These are phyloP conservation scores for Dynastes hyllus DNA, from an alignment of 2,888 invertebrate genomes.

Conservation along the genomic window DNA sequence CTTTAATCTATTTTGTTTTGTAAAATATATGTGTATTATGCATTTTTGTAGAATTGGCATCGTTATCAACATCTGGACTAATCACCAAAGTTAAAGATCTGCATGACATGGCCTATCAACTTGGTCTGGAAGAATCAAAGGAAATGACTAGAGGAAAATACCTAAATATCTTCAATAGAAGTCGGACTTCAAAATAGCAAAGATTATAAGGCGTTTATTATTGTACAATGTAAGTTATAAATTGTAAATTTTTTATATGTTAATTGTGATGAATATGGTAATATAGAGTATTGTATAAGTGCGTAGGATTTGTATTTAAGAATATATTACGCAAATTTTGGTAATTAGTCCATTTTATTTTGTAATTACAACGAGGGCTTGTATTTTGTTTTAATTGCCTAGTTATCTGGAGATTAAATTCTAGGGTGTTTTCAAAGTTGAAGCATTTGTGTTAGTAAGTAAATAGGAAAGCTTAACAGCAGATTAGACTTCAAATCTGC, in stretches of 20 bases:
- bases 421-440: too few species aligned
- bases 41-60: slow-evolving; percentile 77
- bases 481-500: too few species aligned
- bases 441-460: too few species aligned
- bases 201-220: slow-evolving; percentile 13
- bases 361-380: too few species aligned
- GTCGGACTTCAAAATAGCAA: slow-evolving; percentile 50
- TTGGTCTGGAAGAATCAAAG: slow-evolving; percentile 95
- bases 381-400: too few species aligned
- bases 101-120: slow-evolving; percentile 94
- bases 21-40: not conserved
- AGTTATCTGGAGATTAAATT: too few species aligned
- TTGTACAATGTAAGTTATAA: slow-evolving; percentile 23
- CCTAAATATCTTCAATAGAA: slow-evolving; percentile 84
- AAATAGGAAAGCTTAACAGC: too few species aligned
- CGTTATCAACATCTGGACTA: slow-evolving; percentile 85
- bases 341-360: too few species aligned
- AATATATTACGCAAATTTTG: too few species aligned
- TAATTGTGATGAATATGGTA: not conserved
- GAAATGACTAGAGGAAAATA: slow-evolving; percentile 98
- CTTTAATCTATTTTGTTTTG: not conserved
- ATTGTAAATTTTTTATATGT: slow-evolving; percentile 24
- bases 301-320: too few species aligned
- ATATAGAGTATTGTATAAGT: slow-evolving; percentile 1
- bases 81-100: slow-evolving; percentile 95